Evolutionary conservation across 1,140 invertebrate species (phyloP).

Genomic region (Coelopa frigida): DNA sequence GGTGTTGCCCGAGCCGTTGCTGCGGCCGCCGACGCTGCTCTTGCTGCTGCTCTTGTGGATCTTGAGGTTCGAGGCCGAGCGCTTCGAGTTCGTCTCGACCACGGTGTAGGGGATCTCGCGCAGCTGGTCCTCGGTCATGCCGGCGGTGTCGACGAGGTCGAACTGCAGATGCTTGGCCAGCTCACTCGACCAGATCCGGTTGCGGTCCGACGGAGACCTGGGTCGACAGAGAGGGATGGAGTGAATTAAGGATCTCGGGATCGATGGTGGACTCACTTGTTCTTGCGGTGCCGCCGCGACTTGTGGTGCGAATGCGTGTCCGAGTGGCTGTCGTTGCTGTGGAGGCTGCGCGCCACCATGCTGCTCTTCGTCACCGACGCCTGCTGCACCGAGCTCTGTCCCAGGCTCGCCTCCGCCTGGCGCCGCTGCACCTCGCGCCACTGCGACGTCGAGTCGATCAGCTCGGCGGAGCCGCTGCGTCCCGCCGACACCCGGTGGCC

Average conservation of each 20-base stretch:
- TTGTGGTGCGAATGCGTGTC: constrained; percentile 47
- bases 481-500: constrained; percentile 41
- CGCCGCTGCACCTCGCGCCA: constrained; percentile 78
- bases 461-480: constrained; percentile 51
- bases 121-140: constrained; percentile 81
- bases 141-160: constrained; percentile 77
- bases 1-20: constrained; percentile 40
- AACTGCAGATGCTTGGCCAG: constrained; percentile 80
- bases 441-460: constrained; percentile 80
- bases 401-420: constrained; percentile 52
- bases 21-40: constrained; percentile 40
- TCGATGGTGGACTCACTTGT: constrained; percentile 53
- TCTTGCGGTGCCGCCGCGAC: constrained; percentile 57
- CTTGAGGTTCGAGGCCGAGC: constrained; percentile 37
- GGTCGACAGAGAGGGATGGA: neutral
- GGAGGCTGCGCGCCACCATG: constrained; percentile 45
- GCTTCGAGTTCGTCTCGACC: constrained; percentile 59
- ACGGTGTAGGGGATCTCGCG: constrained; percentile 89
- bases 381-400: constrained; percentile 54
- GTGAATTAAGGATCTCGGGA: neutral
- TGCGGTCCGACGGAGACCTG: constrained; percentile 57
- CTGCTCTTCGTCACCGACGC: constrained; percentile 56
- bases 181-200: constrained; percentile 60
- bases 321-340: constrained; percentile 49
- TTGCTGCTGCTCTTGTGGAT: constrained; percentile 44